These are phyloP conservation scores for Strix uralensis DNA, from an alignment of 2,113 vertebrate species.

Conservation along the genomic window DNA sequence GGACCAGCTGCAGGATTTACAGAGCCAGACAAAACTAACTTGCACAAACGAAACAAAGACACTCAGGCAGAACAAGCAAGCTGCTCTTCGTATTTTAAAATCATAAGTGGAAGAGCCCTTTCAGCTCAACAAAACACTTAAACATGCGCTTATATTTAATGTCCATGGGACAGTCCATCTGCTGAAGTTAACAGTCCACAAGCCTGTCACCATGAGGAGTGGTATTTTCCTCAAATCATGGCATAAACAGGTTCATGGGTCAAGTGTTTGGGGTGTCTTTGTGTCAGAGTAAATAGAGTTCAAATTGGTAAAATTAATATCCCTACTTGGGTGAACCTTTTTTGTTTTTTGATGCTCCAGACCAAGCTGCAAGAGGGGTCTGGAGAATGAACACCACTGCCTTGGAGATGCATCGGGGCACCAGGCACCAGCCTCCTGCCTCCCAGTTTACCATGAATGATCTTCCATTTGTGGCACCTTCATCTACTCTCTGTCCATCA, in stretches of 20 bases:
- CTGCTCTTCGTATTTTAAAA: neutral
- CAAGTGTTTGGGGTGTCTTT: neutral
- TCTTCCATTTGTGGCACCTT: neutral
- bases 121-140: neutral
- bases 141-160: fast-evolving
- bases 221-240: neutral
- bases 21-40: neutral
- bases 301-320: neutral
- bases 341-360: neutral
- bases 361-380: neutral
- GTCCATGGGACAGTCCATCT: neutral
- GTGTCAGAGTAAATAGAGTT: neutral
- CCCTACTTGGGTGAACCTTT: neutral
- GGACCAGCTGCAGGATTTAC: conserved; percentile 28
- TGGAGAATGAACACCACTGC: neutral
- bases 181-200: neutral
- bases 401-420: fast-evolving
- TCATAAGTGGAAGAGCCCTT: neutral
- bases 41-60: neutral
- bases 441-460: fast-evolving
- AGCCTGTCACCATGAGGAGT: neutral
- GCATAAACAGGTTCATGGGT: neutral
- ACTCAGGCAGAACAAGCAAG: neutral
- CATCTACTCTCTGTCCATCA: neutral
- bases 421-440: neutral